phyloP scores from a whole-genome alignment of 2,888 invertebrate genomes.

The Myopa tessellatipennis region DNA sequence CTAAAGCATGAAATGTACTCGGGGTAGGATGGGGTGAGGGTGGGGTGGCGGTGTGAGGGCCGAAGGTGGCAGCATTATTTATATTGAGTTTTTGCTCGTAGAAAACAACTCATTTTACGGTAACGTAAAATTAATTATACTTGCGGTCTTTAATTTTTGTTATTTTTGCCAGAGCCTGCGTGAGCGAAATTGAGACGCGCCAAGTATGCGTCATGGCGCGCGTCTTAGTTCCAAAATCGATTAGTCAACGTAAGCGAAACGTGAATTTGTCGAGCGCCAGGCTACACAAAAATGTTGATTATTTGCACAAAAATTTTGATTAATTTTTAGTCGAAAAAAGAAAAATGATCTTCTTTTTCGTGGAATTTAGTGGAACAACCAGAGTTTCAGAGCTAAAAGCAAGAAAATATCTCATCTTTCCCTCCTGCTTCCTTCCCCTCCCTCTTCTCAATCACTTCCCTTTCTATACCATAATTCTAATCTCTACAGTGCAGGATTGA shows the following conservation, averaged over 20 bases:
- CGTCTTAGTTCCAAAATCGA: slow-evolving; percentile 55
- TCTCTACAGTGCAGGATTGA: no score
- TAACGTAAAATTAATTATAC: not conserved
- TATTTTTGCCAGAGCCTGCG: no score
- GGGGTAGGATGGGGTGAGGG: not conserved
- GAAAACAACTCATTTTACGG: not conserved
- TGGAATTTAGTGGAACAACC: no score
- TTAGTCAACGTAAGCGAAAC: slow-evolving; percentile 59
- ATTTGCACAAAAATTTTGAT: not conserved
- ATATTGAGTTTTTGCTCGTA: not conserved
- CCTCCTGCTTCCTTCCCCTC: no score
- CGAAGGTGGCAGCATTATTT: not conserved
- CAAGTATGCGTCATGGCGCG: not conserved
- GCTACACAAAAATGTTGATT: slow-evolving; percentile 26
- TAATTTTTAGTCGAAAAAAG: slow-evolving; percentile 17
- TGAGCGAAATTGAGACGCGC: no score
- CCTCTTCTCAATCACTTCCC: no score
- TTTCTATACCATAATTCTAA: no score
- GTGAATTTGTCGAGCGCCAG: slow-evolving; percentile 57
- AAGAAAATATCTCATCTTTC: no score
- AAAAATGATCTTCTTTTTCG: not conserved
- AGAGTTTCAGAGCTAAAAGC: not conserved
- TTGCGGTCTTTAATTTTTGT: no score
- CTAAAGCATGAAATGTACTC: not conserved
- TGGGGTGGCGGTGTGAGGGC: not conserved